These are phyloP conservation scores for Cryptosula pallasiana DNA, from an alignment of 2,888 invertebrate species.

Conservation along the genomic window DNA sequence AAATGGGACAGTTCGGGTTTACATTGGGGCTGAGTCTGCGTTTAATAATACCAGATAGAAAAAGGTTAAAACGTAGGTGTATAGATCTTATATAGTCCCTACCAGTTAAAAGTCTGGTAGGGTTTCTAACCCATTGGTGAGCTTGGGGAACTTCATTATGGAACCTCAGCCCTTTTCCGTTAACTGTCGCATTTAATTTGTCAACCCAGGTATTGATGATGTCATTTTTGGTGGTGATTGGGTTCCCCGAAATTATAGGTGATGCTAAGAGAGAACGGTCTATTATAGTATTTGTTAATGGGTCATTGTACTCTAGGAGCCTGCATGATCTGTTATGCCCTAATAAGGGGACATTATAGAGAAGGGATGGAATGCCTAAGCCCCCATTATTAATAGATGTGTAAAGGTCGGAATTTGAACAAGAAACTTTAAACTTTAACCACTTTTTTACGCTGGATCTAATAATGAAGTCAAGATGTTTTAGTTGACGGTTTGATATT, in stretches of 20 bases:
- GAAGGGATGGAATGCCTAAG: not conserved
- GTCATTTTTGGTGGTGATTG: not conserved
- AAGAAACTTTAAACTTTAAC: not conserved
- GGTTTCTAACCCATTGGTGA: not conserved
- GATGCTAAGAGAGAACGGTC: not conserved
- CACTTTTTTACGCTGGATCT: not conserved
- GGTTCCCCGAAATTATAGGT: not conserved
- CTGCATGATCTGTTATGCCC: not conserved
- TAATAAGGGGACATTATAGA: not conserved
- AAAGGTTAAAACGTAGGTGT: not conserved
- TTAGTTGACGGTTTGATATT: not conserved
- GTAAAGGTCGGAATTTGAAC: not conserved
- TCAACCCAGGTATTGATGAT: not conserved
- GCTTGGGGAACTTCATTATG: not conserved
- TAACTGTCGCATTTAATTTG: not conserved
- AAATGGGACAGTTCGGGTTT: not conserved
- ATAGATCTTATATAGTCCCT: not conserved
- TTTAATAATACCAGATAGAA: not conserved
- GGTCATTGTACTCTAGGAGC: not conserved
- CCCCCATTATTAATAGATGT: not conserved
- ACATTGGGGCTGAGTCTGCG: no score
- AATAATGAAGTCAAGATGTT: not conserved
- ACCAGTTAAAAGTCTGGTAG: not conserved
- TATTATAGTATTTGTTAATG: not conserved
- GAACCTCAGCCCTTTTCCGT: conserved; percentile 1